Percentiles rank a stretch among this genome's conserved stretches.
Evolutionary conservation across 1,140 invertebrate genomes (phyloP).

Genomic region (Samia ricini): DNA sequence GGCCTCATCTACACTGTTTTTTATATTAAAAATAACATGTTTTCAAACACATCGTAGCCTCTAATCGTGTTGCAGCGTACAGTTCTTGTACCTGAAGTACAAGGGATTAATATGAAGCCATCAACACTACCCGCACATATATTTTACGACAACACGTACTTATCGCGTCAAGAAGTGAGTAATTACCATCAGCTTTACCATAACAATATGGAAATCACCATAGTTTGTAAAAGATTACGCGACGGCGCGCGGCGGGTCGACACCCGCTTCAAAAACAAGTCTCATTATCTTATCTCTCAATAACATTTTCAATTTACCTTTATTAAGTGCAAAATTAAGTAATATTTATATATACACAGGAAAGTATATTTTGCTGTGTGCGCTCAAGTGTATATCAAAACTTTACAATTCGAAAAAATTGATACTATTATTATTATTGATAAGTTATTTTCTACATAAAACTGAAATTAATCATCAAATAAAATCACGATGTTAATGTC

Average conservation of each 20-base stretch:
- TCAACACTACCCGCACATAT: background rate
- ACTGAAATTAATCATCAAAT: too few species aligned
- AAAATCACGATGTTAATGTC: too few species aligned
- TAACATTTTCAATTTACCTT: slow-evolving; percentile 8
- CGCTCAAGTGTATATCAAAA: background rate
- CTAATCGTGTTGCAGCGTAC: too few species aligned
- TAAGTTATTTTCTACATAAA: too few species aligned
- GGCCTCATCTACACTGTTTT: too few species aligned
- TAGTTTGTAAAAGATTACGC: slow-evolving; percentile 5
- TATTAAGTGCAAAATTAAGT: background rate
- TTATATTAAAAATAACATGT: too few species aligned
- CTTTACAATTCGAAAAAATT: background rate
- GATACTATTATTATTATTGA: too few species aligned
- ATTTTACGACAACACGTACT: background rate
- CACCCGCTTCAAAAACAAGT: background rate
- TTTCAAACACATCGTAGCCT: too few species aligned
- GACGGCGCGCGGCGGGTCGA: too few species aligned
- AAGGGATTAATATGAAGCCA: background rate
- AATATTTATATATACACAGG: background rate
- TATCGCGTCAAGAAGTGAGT: background rate
- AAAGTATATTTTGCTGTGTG: background rate
- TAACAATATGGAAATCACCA: background rate
- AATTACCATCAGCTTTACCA: background rate
- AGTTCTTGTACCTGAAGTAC: too few species aligned
- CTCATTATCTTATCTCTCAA: slow-evolving; percentile 1